Evolutionary conservation across 2,797 vertebrate species (phyloP), one percentile per base, ranked within the genome.

Genomic region (Phalanger gymnotis): DNA sequence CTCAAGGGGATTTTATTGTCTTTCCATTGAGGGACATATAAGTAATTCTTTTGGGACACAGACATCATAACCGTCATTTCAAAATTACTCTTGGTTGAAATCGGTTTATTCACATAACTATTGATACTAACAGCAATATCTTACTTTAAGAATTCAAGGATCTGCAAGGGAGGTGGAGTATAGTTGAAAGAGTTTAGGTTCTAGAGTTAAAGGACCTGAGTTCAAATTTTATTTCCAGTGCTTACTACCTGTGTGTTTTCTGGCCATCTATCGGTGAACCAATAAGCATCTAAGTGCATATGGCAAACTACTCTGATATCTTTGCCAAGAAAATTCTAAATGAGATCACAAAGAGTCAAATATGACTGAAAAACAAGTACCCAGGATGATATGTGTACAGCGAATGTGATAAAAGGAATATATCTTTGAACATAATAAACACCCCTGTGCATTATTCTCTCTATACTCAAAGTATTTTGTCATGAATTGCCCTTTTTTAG

Each of bases 401-500:
- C n/a, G 31, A 73, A 40, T n/a, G 14, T 1, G 40, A 40, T 73
- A 40, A 73, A n/a, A 6, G 52, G 25, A 90, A 90, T 53, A 12
- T 2, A 53, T 52, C 30, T 90, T 31, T 90, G 25, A 31, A 10
- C 94, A 93, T 93, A 93, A 90, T 92, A 95, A 97, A 92, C 40
- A 73, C 94, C 90, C 16, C 92, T 94, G 51, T 53, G 87, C 87
- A 53, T 30, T 73, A 13, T 2, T 97, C 95, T 97, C 61, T 94
- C 34, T 94, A 54, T 73, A 22, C 55, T 90, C 73, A 95, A 91
- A 55, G 54, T 28, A 56, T n/a, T 93, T 66, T 93, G 52, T 92
- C 96, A 97, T 96, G 53, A 96, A 95, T 58, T 93, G 34, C 10
- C 94, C 56, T 56, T 96, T 95, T 97, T 92, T 93, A 96, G 95